Evolutionary conservation across 2,113 vertebrate genomes (phyloP).

Genomic region (Corythornis vintsioides): DNA sequence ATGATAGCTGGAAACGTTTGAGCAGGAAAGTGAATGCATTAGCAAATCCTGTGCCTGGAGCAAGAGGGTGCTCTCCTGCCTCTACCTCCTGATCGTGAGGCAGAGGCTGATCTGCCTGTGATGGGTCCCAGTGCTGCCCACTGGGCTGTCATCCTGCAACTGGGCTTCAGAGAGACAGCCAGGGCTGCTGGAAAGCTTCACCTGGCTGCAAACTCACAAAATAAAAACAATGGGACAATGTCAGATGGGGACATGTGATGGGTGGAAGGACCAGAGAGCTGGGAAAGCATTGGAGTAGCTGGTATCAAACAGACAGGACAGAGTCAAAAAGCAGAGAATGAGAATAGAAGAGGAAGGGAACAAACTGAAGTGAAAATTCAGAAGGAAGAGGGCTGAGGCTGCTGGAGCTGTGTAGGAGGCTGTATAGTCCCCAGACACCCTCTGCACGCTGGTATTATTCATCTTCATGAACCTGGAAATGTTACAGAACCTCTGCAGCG

Average conservation of each 20-base stretch:
- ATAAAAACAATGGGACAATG: not conserved
- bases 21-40: not conserved
- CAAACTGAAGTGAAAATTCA: not conserved
- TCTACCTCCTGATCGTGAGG: not conserved
- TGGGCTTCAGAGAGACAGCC: not conserved
- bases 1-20: not conserved
- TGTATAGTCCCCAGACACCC: not conserved
- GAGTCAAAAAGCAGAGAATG: not conserved
- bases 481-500: not conserved
- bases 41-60: not conserved
- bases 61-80: not conserved
- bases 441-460: not conserved
- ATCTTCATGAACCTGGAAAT: constrained; percentile 24
- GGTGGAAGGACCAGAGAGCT: not conserved
- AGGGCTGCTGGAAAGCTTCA: not conserved
- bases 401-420: not conserved
- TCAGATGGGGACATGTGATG: not conserved
- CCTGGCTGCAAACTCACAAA: not conserved
- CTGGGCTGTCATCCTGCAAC: not conserved
- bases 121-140: not conserved
- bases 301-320: not conserved
- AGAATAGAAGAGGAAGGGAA: not conserved
- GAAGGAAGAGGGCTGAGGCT: not conserved
- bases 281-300: not conserved
- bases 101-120: not conserved